Evolutionary conservation across 2,113 vertebrate species (phyloP).

Genomic region (Ctenomys sociabilis): DNA sequence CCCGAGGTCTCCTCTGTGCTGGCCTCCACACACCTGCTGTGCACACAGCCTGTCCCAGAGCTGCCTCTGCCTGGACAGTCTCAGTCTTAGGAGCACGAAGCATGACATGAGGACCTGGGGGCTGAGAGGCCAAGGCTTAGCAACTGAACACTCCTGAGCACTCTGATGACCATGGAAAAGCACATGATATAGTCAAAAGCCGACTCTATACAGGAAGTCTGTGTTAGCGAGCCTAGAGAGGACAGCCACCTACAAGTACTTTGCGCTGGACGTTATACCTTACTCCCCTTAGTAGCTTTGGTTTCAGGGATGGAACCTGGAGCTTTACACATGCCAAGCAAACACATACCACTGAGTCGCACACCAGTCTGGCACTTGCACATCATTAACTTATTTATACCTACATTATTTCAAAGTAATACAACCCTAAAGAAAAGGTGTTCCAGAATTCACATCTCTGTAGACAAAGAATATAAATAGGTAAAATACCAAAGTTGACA

Average conservation of each 20-base stretch:
- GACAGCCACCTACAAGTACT: background rate
- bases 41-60: background rate
- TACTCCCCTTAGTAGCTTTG: background rate
- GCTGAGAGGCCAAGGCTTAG: background rate
- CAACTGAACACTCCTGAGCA: background rate
- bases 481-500: background rate
- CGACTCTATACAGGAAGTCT: background rate
- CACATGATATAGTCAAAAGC: background rate
- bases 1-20: background rate
- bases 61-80: background rate
- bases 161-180: background rate
- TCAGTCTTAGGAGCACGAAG: background rate
- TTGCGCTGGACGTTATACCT: background rate
- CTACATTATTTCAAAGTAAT: constrained; percentile 6
- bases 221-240: background rate
- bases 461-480: background rate
- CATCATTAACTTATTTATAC: constrained; percentile 11
- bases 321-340: too few relatives aligned
- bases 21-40: rapidly evolving
- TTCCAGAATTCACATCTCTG: background rate
- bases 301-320: background rate
- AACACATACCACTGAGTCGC: background rate
- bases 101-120: background rate
- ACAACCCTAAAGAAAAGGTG: background rate
- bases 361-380: background rate